Base-by-base conservation (phyloP, 2,888 invertebrate species). In the Apoderus coryli region DNA sequence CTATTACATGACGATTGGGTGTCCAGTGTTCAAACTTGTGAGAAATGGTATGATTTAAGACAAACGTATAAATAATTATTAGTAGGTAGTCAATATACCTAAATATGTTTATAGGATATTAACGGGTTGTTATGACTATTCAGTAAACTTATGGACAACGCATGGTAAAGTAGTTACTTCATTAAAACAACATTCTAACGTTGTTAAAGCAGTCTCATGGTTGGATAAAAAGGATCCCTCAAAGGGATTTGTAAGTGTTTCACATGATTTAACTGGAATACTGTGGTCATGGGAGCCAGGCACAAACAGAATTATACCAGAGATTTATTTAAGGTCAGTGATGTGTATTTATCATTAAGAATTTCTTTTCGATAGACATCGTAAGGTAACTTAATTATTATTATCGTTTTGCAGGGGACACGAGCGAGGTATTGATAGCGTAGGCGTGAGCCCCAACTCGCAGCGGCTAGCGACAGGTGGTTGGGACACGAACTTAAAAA, bases 1-100 rank as follows among this genome's bases (percentile, higher is more conserved):
- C 63, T 96, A 40, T 68, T 86, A 54, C 93, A 95, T 49, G 90
- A 95, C 59, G 96, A 98, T 54, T 98, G 96, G 96, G 89, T 96
- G n/a, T 80, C 89, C 11, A 39, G 41, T 4, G 38, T 50, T 33
- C 38, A 48, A 27, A 42, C 46, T 27, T 26, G 34, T 24, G 43
- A 49, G 25, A 46, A 44, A 46, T 50, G 51, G 52, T 49, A 42
- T 28, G 9, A 29, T 10, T 19, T 31, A 27, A 10, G 3, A 5
- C 14, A 24, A 14, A 10, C 10, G 12, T 24, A 11, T 26, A 3
- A 3, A 3, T 22, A 32, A 10, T 27, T 3, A 13, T 10, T 14
- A 6, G 13, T 6, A 19, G 16, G 12, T 14, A 4, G 9, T 24
- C 24, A n/a, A 10, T 23, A 22, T n/a, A n/a, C n/a, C 10, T 22